Conservation (phyloP, 2,888 invertebrate genomes). For the Melanostoma scalare region DNA sequence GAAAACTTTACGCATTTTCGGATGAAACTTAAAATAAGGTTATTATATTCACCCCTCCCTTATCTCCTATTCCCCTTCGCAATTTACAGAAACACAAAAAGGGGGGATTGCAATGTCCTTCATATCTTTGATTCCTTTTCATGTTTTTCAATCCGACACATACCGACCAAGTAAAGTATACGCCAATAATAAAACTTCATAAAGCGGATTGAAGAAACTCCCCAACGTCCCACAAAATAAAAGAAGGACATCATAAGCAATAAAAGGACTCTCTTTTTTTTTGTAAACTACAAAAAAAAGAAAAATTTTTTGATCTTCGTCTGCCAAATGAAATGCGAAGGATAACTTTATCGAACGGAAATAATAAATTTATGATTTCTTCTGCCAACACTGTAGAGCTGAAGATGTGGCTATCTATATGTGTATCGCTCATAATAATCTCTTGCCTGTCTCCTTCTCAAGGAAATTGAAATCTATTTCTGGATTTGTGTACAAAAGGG, state of each 20-base stretch:
- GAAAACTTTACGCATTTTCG: slow-evolving; percentile 29
- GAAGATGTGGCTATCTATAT: not conserved
- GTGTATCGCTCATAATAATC: slow-evolving; percentile 11
- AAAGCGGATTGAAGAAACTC: slow-evolving; percentile 31
- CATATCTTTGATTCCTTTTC: slow-evolving; percentile 42
- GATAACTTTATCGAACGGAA: slow-evolving; percentile 63
- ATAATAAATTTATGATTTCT: slow-evolving; percentile 66
- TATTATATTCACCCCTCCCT: slow-evolving; percentile 1
- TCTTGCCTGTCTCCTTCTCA: slow-evolving; percentile 9
- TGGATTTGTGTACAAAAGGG: not conserved
- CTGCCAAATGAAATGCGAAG: slow-evolving; percentile 38
- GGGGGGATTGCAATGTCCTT: slow-evolving; percentile 7
- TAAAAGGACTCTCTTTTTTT: slow-evolving; percentile 24
- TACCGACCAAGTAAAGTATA: not conserved
- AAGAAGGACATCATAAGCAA: slow-evolving; percentile 54
- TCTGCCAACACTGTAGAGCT: slow-evolving; percentile 6
- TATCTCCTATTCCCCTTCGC: not conserved
- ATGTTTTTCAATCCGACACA: slow-evolving; percentile 19
- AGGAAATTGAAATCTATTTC: slow-evolving; percentile 47
- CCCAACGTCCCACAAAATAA: not conserved
- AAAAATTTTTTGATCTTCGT: slow-evolving; percentile 33
- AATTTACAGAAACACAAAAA: not conserved
- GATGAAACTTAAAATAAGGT: slow-evolving; percentile 38
- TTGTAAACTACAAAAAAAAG: too few relatives aligned
- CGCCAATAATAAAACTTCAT: slow-evolving; percentile 29